Evolutionary conservation across 2,888 invertebrate species (phyloP).

Genomic region (Stenotaenia linearis): DNA sequence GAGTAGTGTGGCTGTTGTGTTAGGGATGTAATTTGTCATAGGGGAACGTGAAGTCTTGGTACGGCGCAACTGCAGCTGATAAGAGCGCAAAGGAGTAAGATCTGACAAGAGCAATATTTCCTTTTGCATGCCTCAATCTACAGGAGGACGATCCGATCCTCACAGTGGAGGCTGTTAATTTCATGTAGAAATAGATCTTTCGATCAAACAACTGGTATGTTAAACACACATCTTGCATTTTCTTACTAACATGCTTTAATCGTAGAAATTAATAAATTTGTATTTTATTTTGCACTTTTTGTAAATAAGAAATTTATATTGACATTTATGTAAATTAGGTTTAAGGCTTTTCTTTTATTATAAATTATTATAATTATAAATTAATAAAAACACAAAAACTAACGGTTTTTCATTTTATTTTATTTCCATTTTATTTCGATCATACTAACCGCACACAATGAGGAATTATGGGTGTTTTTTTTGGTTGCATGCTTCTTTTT

Average conservation of each 20-base stretch:
- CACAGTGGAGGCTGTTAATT: constrained; percentile 32
- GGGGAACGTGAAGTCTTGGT: neutral
- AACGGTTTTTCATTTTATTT: neutral
- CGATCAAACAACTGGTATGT: constrained; percentile 9
- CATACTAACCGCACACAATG: neutral
- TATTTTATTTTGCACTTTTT: too few relatives aligned
- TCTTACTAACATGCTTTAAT: neutral
- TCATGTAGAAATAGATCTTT: constrained; percentile 28
- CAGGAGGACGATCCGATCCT: constrained; percentile 32
- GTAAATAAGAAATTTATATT: too few relatives aligned
- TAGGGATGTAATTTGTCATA: neutral
- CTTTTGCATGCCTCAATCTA: constrained; percentile 31
- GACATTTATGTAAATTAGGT: too few relatives aligned
- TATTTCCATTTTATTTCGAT: too few relatives aligned
- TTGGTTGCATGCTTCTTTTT: neutral
- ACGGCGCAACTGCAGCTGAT: constrained; percentile 3
- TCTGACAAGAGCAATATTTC: constrained; percentile 28
- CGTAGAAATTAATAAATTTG: too few relatives aligned
- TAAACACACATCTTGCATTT: neutral
- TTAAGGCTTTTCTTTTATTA: too few relatives aligned
- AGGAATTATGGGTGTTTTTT: neutral
- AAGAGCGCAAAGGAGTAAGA: constrained; percentile 20
- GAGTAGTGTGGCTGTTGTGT: neutral
- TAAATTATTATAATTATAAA: too few relatives aligned
- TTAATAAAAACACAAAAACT: neutral